Conservation (phyloP, 1,140 invertebrate genomes). For the Akabosia matsudoensis region DNA sequence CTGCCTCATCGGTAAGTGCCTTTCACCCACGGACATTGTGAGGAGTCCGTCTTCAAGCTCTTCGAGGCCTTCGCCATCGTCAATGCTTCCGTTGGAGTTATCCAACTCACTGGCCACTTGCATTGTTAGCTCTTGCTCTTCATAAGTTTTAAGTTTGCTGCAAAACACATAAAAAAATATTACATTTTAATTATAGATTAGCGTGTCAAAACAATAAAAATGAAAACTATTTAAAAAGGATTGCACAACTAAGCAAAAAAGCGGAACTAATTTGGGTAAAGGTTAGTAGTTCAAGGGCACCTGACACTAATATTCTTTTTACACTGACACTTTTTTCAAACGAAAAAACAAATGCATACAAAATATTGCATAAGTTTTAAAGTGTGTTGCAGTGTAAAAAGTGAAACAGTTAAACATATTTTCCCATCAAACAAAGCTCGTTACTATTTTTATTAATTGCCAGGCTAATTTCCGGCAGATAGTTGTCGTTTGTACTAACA, state of each 20-base stretch:
- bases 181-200: background rate
- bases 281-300: slow-evolving; percentile 23
- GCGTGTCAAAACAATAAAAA: background rate
- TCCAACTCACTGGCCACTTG: slow-evolving; percentile 82
- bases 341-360: background rate
- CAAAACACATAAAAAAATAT: slow-evolving; percentile 44
- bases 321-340: background rate
- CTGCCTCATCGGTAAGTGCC: slow-evolving; percentile 7
- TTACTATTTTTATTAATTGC: background rate
- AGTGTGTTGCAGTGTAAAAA: no score
- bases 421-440: background rate
- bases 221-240: background rate
- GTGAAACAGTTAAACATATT: no score
- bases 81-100: slow-evolving; percentile 44
- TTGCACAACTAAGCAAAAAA: background rate
- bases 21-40: slow-evolving; percentile 16
- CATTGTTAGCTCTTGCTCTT: slow-evolving; percentile 89
- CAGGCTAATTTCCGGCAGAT: background rate
- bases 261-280: background rate
- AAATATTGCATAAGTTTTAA: background rate
- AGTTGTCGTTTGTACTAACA: no score
- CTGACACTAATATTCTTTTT: background rate
- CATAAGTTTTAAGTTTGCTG: slow-evolving; percentile 81
- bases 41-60: slow-evolving; percentile 1
- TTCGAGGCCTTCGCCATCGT: slow-evolving; percentile 33